phyloP scores from a whole-genome alignment of 2,113 vertebrate genomes.

The Ictalurus furcatus region DNA sequence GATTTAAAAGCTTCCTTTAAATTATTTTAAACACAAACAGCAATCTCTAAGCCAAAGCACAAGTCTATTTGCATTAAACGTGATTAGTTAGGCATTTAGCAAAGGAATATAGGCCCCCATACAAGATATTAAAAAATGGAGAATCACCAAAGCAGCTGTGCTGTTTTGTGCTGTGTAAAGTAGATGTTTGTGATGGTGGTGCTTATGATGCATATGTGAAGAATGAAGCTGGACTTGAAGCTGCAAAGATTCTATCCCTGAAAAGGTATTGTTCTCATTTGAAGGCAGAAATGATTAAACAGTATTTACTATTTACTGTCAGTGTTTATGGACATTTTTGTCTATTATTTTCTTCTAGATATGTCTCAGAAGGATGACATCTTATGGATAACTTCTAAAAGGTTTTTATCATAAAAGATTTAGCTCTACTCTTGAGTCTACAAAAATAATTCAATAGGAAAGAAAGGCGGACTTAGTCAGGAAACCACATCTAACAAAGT shows the following conservation, averaged over 20 bases:
- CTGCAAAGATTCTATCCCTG: not conserved
- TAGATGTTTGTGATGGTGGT: not conserved
- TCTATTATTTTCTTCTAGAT: not conserved
- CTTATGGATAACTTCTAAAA: slow-evolving; percentile 1
- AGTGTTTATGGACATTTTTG: not conserved
- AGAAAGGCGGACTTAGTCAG: slow-evolving; percentile 20
- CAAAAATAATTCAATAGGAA: slow-evolving; percentile 7
- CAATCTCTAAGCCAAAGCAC: not conserved
- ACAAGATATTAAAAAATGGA: not conserved
- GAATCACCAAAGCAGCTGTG: not conserved
- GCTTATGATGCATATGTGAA: not conserved
- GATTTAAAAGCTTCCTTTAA: not conserved
- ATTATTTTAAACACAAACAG: not conserved
- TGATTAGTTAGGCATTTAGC: not conserved
- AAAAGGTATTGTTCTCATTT: not conserved
- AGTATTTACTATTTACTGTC: slow-evolving; percentile 29
- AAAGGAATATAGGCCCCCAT: not conserved
- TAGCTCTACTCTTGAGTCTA: slow-evolving; percentile 20
- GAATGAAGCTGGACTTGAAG: not conserved
- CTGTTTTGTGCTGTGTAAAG: not conserved
- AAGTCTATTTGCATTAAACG: not conserved
- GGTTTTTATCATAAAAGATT: slow-evolving; percentile 20
- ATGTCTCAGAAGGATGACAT: not conserved
- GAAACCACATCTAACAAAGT: slow-evolving; percentile 40
- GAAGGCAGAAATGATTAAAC: not conserved